A percentile compares a stretch with the other conserved stretches of the same genome.
These are phyloP conservation scores for Pyrocephalus nanus DNA, from an alignment of 2,797 vertebrate genomes.

Conservation along the genomic window DNA sequence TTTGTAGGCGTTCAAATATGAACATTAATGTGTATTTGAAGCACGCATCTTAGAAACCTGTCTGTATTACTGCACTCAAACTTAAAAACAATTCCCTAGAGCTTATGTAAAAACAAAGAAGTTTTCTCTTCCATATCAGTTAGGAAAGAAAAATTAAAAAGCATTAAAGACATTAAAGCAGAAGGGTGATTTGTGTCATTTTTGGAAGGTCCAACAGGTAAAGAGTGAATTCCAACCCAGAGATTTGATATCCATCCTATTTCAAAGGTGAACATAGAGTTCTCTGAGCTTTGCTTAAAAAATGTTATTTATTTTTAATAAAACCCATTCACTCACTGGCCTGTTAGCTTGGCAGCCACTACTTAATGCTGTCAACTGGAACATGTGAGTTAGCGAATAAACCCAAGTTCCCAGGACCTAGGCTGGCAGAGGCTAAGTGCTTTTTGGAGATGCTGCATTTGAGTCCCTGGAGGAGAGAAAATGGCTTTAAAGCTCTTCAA, in stretches of 20 bases:
- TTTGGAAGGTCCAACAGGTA: background rate
- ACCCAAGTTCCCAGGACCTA: constrained; percentile 71
- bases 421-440: constrained; percentile 64
- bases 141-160: background rate
- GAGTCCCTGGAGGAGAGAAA: constrained; percentile 36
- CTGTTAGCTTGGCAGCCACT: constrained; percentile 59
- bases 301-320: constrained; percentile 33
- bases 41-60: background rate
- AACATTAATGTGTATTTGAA: background rate
- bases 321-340: constrained; percentile 12
- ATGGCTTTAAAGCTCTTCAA: constrained; percentile 34
- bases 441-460: constrained; percentile 37
- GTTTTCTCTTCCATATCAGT: background rate
- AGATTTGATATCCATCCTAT: background rate
- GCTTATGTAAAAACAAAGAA: background rate
- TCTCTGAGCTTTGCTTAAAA: background rate
- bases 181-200: background rate
- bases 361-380: constrained; percentile 57
- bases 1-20: background rate
- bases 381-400: constrained; percentile 67
- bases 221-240: background rate
- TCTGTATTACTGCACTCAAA: background rate
- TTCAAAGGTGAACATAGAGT: background rate
- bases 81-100: background rate
- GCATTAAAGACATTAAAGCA: background rate